A percentile compares a stretch with the other conserved stretches of the same genome.
Conservation (phyloP, 2,797 vertebrate species). For the Choloepus didactylus region DNA sequence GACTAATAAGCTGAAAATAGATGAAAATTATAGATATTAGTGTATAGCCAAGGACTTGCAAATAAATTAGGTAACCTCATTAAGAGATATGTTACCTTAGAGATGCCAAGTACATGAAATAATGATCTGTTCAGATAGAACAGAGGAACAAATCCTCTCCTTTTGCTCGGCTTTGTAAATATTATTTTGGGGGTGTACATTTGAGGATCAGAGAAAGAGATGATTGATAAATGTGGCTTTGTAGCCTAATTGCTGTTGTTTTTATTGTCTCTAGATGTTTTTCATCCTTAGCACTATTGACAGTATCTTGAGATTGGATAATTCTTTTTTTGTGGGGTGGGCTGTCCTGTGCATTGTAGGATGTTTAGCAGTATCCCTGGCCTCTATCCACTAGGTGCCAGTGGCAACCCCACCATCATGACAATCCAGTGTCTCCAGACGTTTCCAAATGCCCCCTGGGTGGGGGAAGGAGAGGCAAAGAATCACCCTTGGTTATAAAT, state of each 20-base stretch:
- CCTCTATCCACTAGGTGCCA: neutral
- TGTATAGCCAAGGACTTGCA: neutral
- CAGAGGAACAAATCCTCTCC: neutral
- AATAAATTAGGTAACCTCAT: slow-evolving; percentile 25
- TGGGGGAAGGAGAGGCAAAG: no score
- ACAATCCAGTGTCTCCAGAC: neutral
- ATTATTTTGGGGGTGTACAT: neutral
- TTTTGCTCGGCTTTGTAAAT: slow-evolving; percentile 24
- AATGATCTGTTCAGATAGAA: slow-evolving; percentile 35
- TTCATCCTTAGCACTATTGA: neutral
- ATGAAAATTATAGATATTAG: neutral
- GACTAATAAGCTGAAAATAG: neutral
- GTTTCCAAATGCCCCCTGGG: neutral
- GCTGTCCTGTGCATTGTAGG: neutral
- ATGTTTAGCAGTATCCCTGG: neutral
- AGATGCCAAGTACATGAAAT: slow-evolving; percentile 31
- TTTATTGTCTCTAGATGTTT: slow-evolving; percentile 2
- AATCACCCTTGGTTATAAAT: neutral
- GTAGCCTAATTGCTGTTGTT: neutral
- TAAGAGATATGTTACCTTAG: neutral
- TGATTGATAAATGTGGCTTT: neutral
- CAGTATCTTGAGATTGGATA: neutral
- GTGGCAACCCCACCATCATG: neutral
- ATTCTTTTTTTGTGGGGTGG: neutral
- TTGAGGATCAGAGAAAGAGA: neutral